Evolutionary conservation across 2,888 invertebrate species (phyloP).

Genomic region (Drosophila limbata): DNA sequence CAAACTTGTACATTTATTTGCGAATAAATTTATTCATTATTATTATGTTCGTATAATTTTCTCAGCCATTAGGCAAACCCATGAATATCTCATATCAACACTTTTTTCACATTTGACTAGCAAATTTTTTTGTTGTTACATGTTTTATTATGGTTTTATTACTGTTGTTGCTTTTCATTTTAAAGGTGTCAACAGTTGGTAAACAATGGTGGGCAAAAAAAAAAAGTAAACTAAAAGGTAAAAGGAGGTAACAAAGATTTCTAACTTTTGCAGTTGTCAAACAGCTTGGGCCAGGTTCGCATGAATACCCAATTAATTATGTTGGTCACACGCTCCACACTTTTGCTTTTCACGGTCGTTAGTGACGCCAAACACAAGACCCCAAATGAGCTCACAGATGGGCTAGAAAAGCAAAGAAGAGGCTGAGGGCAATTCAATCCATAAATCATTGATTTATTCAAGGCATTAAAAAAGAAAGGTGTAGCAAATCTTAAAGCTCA

Average conservation of each 20-base stretch:
- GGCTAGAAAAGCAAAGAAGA: constrained; percentile 8
- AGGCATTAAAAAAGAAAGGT: constrained; percentile 17
- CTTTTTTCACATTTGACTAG: constrained; percentile 25
- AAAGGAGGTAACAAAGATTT: constrained; percentile 37
- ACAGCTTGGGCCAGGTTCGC: constrained; percentile 44
- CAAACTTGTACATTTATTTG: constrained; percentile 2
- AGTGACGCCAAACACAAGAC: constrained; percentile 50
- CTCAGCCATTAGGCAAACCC: constrained; percentile 36
- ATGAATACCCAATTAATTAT: constrained; percentile 77
- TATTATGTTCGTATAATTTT: constrained; percentile 30
- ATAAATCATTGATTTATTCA: constrained; percentile 12
- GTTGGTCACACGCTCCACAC: constrained; percentile 75
- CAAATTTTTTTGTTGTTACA: constrained; percentile 38
- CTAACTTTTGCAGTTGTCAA: constrained; percentile 54
- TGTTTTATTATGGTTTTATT: constrained; percentile 36
- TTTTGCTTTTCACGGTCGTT: constrained; percentile 77
- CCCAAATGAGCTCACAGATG: constrained; percentile 27
- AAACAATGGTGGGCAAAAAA: constrained; percentile 56
- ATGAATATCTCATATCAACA: constrained; percentile 11
- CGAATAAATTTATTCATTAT: constrained; percentile 17
- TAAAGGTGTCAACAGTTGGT: constrained; percentile 69
- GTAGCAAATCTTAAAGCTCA: constrained; percentile 1
- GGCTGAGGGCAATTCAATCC: constrained; percentile 6
- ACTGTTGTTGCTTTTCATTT: constrained; percentile 57
- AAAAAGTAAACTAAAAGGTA: constrained; percentile 7